phyloP scores from a whole-genome alignment of 1,140 invertebrate species.

The Holcopasites calliopsidis region DNA sequence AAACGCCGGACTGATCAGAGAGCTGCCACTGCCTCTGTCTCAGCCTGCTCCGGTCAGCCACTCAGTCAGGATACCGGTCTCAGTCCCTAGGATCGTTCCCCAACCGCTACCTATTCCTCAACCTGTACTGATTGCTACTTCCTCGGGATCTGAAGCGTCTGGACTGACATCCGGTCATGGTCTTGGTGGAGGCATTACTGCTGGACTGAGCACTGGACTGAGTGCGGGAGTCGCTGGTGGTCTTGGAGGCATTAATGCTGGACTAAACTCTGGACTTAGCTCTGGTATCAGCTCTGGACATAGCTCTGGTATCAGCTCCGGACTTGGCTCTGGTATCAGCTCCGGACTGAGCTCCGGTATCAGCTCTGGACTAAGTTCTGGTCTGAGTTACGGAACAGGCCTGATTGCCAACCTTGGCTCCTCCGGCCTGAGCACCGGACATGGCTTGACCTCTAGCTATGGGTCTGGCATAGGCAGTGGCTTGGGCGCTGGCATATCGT shows the following conservation, averaged over 20 bases:
- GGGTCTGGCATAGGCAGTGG: not conserved
- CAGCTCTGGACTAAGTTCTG: not conserved
- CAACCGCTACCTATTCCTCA: constrained; percentile 51
- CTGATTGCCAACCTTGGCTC: constrained; percentile 10
- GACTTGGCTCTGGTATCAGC: not conserved
- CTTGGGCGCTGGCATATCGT: constrained; percentile 28
- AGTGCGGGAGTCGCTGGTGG: not conserved
- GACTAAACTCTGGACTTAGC: not conserved
- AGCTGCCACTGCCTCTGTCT: constrained; percentile 61
- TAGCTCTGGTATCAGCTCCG: not conserved
- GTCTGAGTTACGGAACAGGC: not conserved
- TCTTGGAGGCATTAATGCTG: constrained; percentile 3
- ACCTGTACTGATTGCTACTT: constrained; percentile 38
- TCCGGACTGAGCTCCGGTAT: not conserved
- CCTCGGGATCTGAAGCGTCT: not conserved
- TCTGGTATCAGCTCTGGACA: not conserved
- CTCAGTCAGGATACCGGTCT: constrained; percentile 57
- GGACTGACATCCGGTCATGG: too few relatives aligned
- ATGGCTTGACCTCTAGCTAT: not conserved
- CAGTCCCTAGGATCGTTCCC: constrained; percentile 32
- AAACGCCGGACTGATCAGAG: constrained; percentile 51
- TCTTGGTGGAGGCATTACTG: not conserved
- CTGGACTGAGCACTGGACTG: not conserved
- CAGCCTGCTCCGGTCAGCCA: constrained; percentile 63
- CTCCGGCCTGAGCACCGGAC: not conserved